phyloP scores from a whole-genome alignment of 2,113 vertebrate genomes.

The human (Homo sapiens) region DNA sequence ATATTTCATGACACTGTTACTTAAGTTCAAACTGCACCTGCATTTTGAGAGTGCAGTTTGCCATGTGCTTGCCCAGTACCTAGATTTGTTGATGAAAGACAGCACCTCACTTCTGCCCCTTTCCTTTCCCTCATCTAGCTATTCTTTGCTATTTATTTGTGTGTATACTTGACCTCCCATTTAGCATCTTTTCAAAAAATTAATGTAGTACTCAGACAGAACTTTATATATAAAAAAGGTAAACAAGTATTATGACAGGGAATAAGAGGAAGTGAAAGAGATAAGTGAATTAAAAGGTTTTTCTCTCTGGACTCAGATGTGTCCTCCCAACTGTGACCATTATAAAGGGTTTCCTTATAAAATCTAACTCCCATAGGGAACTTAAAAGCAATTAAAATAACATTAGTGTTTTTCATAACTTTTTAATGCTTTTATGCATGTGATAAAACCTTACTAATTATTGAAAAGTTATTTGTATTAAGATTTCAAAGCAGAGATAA shows the following conservation, averaged over 20 bases:
- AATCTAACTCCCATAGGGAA: slow-evolving; percentile 62
- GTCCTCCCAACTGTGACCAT: slow-evolving; percentile 70
- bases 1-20: slow-evolving; percentile 44
- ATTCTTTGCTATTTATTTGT: neutral
- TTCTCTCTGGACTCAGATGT: slow-evolving; percentile 51
- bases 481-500: slow-evolving; percentile 65
- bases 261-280: slow-evolving; percentile 25
- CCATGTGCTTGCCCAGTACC: neutral
- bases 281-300: slow-evolving; percentile 64
- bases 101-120: neutral
- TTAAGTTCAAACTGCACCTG: slow-evolving; percentile 5
- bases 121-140: neutral
- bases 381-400: slow-evolving; percentile 77
- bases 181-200: neutral
- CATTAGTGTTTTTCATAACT: slow-evolving; percentile 74
- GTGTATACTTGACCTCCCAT: neutral
- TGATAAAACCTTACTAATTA: slow-evolving; percentile 74
- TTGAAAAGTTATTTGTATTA: slow-evolving; percentile 69
- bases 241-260: neutral
- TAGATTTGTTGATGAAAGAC: neutral
- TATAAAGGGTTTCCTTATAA: slow-evolving; percentile 59
- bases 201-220: neutral
- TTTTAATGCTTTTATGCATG: slow-evolving; percentile 55
- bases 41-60: neutral
- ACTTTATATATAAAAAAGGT: neutral